A percentile compares a stretch with the other conserved stretches of the same genome.
Conservation (phyloP, 2,113 vertebrate genomes). For the Athene cunicularia region DNA sequence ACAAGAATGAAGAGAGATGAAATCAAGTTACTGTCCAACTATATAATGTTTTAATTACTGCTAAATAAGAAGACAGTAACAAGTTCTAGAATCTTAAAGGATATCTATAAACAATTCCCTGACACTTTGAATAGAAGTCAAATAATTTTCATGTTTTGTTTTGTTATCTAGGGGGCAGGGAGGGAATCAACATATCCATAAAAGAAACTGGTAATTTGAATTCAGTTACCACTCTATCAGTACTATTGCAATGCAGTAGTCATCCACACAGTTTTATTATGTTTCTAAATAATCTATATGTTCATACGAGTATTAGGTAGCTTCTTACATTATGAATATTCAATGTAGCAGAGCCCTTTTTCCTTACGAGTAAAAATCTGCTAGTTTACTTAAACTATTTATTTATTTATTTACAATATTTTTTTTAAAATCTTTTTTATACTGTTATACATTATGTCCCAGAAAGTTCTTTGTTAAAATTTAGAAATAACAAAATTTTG, state of each 20-base stretch:
- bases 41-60: conserved; percentile 1
- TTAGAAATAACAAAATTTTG: background rate
- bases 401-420: no score
- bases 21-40: background rate
- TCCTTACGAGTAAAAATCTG: background rate
- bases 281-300: background rate
- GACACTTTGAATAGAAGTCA: background rate
- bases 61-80: background rate
- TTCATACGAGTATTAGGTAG: background rate
- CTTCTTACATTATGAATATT: background rate
- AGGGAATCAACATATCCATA: background rate
- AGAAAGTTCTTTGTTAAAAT: background rate
- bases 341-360: background rate
- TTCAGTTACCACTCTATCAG: background rate
- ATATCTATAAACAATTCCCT: background rate
- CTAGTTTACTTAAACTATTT: background rate
- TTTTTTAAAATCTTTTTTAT: background rate
- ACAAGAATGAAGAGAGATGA: background rate
- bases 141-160: background rate
- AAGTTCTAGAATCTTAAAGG: background rate
- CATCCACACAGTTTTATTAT: background rate
- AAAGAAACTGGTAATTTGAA: background rate
- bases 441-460: background rate
- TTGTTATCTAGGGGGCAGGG: background rate
- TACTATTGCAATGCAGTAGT: background rate